Evolutionary conservation across 2,888 invertebrate species (phyloP).

Genomic region (Agriopis marginaria): DNA sequence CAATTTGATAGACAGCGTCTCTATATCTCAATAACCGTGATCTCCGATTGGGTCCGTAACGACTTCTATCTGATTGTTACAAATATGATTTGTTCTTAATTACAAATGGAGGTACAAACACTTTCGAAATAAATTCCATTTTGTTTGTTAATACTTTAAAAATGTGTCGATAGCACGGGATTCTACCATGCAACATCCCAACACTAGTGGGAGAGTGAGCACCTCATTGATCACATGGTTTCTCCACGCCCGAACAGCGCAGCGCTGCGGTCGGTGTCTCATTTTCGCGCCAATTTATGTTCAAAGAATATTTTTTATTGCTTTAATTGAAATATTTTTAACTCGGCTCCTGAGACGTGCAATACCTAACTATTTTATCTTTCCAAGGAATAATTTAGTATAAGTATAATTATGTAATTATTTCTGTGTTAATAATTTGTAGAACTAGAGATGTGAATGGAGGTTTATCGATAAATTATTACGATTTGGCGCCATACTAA

Average conservation of each 20-base stretch:
- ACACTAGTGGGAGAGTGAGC: conserved; percentile 42
- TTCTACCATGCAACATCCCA: neutral
- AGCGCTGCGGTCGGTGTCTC: conserved; percentile 51
- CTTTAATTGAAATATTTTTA: conserved; percentile 15
- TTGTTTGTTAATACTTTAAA: neutral
- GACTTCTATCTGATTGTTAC: conserved; percentile 45
- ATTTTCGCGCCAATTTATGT: conserved; percentile 72
- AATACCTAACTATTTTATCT: conserved; percentile 13
- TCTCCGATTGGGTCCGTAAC: conserved; percentile 51
- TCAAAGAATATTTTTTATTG: conserved; percentile 24
- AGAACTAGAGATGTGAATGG: conserved; percentile 10
- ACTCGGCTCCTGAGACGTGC: neutral
- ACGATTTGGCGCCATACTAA: neutral
- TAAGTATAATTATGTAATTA: neutral
- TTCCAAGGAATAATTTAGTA: conserved; percentile 5
- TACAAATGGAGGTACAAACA: conserved; percentile 34
- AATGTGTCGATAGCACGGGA: neutral
- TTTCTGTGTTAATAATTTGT: neutral
- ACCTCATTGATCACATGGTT: neutral
- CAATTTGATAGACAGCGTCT: conserved; percentile 77
- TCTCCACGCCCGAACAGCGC: conserved; percentile 10
- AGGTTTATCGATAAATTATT: conserved; percentile 13
- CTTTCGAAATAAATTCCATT: conserved; percentile 39
- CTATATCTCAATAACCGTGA: conserved; percentile 67
- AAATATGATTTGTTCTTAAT: conserved; percentile 42